Conservation (phyloP, 2,888 invertebrate genomes). For the Panopea generosa region DNA sequence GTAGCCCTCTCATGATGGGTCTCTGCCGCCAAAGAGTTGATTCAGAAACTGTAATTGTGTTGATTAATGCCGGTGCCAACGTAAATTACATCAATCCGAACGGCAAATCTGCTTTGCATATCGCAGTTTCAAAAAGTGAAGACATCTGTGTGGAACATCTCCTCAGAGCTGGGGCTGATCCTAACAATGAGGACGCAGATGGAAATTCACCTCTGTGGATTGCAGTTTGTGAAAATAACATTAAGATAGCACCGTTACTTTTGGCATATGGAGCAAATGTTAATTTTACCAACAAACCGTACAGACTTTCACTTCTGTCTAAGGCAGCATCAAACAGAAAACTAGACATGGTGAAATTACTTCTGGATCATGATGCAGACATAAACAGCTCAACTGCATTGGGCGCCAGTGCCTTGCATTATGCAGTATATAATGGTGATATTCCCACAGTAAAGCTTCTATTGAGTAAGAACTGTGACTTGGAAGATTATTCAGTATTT, state of each 20-base stretch:
- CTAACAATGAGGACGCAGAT: constrained; percentile 70
- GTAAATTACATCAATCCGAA: constrained; percentile 68
- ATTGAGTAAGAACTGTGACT: constrained; percentile 74
- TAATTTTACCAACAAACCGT: constrained; percentile 66
- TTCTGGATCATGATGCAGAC: constrained; percentile 68
- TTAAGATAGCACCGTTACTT: constrained; percentile 70
- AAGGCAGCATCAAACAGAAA: constrained; percentile 67
- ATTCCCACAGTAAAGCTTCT: constrained; percentile 74
- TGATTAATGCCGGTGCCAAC: constrained; percentile 77
- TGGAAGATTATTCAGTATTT: constrained; percentile 66
- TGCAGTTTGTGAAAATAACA: constrained; percentile 78
- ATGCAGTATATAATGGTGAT: constrained; percentile 68
- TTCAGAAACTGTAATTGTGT: constrained; percentile 66
- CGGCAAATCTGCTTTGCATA: constrained; percentile 75
- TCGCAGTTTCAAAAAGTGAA: constrained; percentile 77
- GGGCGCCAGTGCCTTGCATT: constrained; percentile 69
- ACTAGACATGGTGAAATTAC: constrained; percentile 65
- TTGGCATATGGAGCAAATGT: constrained; percentile 70
- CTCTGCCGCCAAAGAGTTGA: constrained; percentile 68
- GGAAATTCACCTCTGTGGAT: constrained; percentile 79
- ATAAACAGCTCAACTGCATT: constrained; percentile 60
- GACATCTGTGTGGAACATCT: constrained; percentile 72
- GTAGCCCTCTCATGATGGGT: constrained; percentile 71
- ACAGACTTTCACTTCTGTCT: constrained; percentile 70
- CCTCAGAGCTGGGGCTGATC: constrained; percentile 73